Base-by-base conservation (phyloP, 2,113 vertebrate species). In the Asarcornis scutulata region DNA sequence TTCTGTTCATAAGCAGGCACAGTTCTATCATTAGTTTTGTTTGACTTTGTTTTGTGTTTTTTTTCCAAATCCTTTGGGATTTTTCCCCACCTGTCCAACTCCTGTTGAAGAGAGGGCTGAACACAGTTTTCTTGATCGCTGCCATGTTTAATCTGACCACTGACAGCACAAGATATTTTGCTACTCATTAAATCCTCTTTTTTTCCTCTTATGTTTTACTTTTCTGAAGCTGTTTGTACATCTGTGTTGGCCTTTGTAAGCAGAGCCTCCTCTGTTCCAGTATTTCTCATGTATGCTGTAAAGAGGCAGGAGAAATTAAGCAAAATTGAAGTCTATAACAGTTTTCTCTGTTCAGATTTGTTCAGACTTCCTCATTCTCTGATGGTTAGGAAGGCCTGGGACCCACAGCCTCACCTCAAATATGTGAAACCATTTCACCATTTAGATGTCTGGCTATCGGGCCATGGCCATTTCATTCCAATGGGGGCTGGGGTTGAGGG, bases 401-500 rank as follows among this genome's bases (percentile, higher is more conserved):
- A 23, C 9, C 52, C 15, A 11, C 8, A 44, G 2, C 31, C 25
- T 73, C 25, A 38, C 25, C 17, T 86, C 44, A 77, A 44, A 42
- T 26, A 27, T 1, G 1, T 17, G 7, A 21, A 56, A 58, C 21
- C 9, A 50, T 79, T 66, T 74, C 20, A 14, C 17, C 75, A 3
- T 56, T 86, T 23, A 32, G 17, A 36, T 16, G 29, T 7, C 25
- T 86, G 73, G 17, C 38, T 31, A 0, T 79, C 67, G 48, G n/a
- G 38, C 12, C 3, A 1, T 1, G 0, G 34, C 16, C 2, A 0
- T 58, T 38, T 73, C 7, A 8, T 73, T 79, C 50, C 27, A 9
- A 17, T 16, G 17, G 25, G 17, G 9, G 13, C 5, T 82, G 6
- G 42, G 26, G 42, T 56, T 84, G 10, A 3, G 25, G 29, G 29